Conservation (phyloP, 37 sponge, comb jelly and placozoan genomes). For the Chondrosia reniformis region DNA sequence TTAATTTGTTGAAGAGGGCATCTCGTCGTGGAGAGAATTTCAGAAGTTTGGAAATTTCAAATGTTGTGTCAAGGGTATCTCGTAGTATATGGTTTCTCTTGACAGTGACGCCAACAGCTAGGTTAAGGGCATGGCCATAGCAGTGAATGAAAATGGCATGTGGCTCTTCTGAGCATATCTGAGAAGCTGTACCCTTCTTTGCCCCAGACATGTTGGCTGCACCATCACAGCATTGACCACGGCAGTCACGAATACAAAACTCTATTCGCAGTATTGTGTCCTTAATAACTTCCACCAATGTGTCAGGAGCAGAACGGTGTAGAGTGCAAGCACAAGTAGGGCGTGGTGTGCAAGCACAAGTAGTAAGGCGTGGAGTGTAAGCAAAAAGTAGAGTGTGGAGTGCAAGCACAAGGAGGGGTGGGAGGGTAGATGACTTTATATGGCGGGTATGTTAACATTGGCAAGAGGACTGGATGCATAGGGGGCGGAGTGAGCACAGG, state of each 20-base stretch:
- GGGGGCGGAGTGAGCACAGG: too few species aligned
- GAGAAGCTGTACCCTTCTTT: constrained; percentile 32
- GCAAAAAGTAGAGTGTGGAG: too few species aligned
- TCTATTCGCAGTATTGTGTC: constrained; percentile 37
- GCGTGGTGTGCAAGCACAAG: too few species aligned
- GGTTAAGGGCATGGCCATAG: constrained; percentile 51
- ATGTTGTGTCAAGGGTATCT: constrained; percentile 41
- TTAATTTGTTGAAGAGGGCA: constrained; percentile 20
- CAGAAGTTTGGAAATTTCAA: constrained; percentile 52
- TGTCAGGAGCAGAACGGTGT: background rate
- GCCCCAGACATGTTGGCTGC: constrained; percentile 45
- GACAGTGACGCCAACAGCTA: constrained; percentile 23
- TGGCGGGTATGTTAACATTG: too few species aligned
- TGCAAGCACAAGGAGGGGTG: too few species aligned
- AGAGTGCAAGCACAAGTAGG: background rate
- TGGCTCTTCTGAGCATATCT: constrained; percentile 37
- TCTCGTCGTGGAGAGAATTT: constrained; percentile 45
- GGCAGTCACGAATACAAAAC: constrained; percentile 26
- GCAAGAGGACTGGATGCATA: too few species aligned
- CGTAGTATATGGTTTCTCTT: constrained; percentile 25
- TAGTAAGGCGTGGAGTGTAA: background rate
- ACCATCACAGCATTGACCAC: constrained; percentile 50
- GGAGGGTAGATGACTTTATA: too few species aligned
- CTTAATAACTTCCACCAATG: constrained; percentile 22
- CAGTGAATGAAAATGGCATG: constrained; percentile 41